A percentile compares a stretch with the other conserved stretches of the same genome.
Conservation (phyloP, 2,113 vertebrate species). For the Neolamprologus fasciatus region DNA sequence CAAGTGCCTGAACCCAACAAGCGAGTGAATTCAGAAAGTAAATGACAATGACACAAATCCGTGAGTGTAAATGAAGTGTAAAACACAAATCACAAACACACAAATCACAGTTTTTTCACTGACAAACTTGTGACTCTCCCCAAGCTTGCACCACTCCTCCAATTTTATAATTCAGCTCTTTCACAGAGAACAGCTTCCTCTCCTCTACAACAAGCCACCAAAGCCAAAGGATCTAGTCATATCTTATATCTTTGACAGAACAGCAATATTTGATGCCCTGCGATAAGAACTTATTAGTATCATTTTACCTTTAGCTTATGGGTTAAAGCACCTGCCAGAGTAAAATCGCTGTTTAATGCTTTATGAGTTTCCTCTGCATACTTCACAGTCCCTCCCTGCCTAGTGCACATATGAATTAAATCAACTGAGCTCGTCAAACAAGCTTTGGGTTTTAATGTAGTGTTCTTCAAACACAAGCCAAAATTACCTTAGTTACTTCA, state of each 20-base stretch:
- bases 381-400: background rate
- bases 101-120: rapidly evolving
- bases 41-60: background rate
- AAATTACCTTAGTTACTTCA: background rate
- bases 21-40: background rate
- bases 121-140: background rate
- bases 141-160: background rate
- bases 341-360: background rate
- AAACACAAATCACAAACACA: background rate
- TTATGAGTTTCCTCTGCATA: background rate
- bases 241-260: background rate
- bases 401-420: background rate
- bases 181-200: background rate
- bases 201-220: background rate
- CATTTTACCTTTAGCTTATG: background rate
- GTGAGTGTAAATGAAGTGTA: background rate
- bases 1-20: background rate
- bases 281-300: background rate
- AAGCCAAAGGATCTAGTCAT: background rate
- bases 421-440: background rate
- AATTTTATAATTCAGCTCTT: background rate
- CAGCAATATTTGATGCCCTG: background rate
- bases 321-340: background rate
- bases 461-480: background rate
- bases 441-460: background rate